Percentiles rank a stretch among this genome's conserved stretches.
These are phyloP conservation scores for Drosophila mimica DNA, from an alignment of 2,888 invertebrate genomes.

Conservation along the genomic window DNA sequence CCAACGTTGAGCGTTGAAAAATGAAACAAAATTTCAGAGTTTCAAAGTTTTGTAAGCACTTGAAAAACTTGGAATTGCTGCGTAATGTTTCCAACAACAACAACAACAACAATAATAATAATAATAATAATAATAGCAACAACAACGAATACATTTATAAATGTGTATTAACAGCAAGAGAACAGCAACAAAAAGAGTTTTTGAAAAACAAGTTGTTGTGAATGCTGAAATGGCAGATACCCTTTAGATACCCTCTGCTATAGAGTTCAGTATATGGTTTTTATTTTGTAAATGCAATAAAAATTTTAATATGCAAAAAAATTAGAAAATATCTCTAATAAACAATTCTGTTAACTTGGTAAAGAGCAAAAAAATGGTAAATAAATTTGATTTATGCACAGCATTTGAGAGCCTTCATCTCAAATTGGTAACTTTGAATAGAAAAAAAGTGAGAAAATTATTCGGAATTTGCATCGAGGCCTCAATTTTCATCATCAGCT, in stretches of 20 bases:
- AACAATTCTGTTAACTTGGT: background rate
- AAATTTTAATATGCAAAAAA: background rate
- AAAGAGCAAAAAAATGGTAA: background rate
- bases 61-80: constrained; percentile 73
- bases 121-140: constrained; percentile 24
- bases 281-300: background rate
- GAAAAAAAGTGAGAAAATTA: too few species aligned
- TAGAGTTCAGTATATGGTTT: background rate
- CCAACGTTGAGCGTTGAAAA: constrained; percentile 28
- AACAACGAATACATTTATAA: constrained; percentile 28
- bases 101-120: constrained; percentile 24
- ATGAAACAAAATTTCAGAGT: constrained; percentile 70
- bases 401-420: background rate
- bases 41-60: constrained; percentile 62
- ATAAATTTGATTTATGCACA: background rate
- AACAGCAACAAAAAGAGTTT: constrained; percentile 40
- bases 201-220: constrained; percentile 2
- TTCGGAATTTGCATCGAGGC: background rate
- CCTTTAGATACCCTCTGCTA: background rate
- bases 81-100: constrained; percentile 61
- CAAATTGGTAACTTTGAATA: background rate
- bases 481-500: background rate
- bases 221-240: constrained; percentile 10
- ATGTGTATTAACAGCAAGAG: constrained; percentile 40
- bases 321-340: background rate